A percentile compares a stretch with the other conserved stretches of the same genome.
Evolutionary conservation across 2,113 vertebrate genomes (phyloP).

Genomic region (Trinectes maculatus): DNA sequence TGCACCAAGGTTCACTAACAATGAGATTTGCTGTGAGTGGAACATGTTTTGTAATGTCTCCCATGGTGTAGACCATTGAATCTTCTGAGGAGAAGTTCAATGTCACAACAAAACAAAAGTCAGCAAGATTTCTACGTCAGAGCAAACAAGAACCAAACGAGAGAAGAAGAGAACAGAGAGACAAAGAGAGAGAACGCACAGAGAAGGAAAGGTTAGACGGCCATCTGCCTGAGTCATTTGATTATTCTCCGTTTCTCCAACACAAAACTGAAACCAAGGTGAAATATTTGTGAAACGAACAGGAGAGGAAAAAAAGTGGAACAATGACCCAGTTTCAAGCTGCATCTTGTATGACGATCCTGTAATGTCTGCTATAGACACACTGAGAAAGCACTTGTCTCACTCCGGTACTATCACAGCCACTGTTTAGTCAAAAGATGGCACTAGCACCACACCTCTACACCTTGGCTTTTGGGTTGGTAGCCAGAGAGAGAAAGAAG

Average conservation of each 20-base stretch:
- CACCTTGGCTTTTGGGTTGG: conserved; percentile 24
- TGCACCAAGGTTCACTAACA: conserved; percentile 50
- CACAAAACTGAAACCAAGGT: too few species aligned
- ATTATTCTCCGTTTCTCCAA: too few species aligned
- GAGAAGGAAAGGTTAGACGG: background rate
- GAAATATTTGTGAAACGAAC: too few species aligned
- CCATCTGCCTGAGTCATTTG: background rate
- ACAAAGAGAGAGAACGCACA: background rate
- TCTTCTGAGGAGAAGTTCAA: conserved; percentile 58
- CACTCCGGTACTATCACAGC: conserved; percentile 19
- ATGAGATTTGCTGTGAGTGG: conserved; percentile 36
- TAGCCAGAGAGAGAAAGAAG: conserved; percentile 1
- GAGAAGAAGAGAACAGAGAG: background rate
- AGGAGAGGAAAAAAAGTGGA: background rate
- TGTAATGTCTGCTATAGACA: conserved; percentile 37
- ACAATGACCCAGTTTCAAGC: conserved; percentile 23
- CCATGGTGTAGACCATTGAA: conserved; percentile 52
- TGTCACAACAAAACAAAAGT: conserved; percentile 50
- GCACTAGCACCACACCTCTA: conserved; percentile 60
- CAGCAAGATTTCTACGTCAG: conserved; percentile 19
- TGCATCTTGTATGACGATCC: conserved; percentile 25
- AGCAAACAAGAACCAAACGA: conserved; percentile 34
- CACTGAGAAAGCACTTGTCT: conserved; percentile 18
- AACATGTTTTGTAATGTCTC: conserved; percentile 41
- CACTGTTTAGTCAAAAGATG: conserved; percentile 64